Percentiles rank a stretch among this genome's conserved stretches.
phyloP scores from a whole-genome alignment of 2,113 vertebrate genomes.

The Cygnus buccinator region DNA sequence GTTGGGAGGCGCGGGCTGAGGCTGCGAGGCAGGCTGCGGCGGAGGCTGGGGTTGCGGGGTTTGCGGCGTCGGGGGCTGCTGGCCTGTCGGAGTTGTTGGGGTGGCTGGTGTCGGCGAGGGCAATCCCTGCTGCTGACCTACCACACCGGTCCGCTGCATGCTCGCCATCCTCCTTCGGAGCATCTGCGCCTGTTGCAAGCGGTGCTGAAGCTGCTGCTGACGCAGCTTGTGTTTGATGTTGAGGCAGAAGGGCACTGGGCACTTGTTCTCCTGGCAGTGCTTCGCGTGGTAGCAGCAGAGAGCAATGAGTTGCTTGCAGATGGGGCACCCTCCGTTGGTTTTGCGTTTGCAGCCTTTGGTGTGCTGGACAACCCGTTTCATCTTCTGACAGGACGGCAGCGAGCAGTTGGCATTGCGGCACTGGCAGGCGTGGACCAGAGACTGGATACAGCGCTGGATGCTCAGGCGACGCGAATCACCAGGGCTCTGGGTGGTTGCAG shows the following conservation, averaged over 20 bases:
- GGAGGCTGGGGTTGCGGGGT: constrained; percentile 87
- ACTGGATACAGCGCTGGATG: constrained; percentile 98
- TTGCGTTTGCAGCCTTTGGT: constrained; percentile 98
- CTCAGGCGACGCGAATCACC: constrained; percentile 95
- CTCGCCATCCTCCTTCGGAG: constrained; percentile 94
- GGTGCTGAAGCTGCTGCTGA: constrained; percentile 95
- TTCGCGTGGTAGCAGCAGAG: constrained; percentile 98
- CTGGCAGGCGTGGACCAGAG: constrained; percentile 95
- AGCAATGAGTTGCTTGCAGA: constrained; percentile 98
- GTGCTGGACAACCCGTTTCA: constrained; percentile 98
- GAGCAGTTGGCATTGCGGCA: constrained; percentile 98
- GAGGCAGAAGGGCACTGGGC: constrained; percentile 96
- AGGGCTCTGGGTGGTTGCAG: constrained; percentile 91
- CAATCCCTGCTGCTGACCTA: constrained; percentile 84
- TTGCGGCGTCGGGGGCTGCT: constrained; percentile 90
- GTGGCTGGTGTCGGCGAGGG: constrained; percentile 92
- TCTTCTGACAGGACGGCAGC: constrained; percentile 96
- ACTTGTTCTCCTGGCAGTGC: constrained; percentile 99
- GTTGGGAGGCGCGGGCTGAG: constrained; percentile 80
- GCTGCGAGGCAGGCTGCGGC: constrained; percentile 72
- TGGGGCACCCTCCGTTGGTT: constrained; percentile 95
- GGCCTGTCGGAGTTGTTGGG: constrained; percentile 87
- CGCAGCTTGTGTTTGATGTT: constrained; percentile 98
- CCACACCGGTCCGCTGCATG: constrained; percentile 91
- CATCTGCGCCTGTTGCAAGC: constrained; percentile 97